These are phyloP conservation scores for Zhuqinia jingwanae DNA, from an alignment of 2,888 invertebrate genomes.

Conservation along the genomic window DNA sequence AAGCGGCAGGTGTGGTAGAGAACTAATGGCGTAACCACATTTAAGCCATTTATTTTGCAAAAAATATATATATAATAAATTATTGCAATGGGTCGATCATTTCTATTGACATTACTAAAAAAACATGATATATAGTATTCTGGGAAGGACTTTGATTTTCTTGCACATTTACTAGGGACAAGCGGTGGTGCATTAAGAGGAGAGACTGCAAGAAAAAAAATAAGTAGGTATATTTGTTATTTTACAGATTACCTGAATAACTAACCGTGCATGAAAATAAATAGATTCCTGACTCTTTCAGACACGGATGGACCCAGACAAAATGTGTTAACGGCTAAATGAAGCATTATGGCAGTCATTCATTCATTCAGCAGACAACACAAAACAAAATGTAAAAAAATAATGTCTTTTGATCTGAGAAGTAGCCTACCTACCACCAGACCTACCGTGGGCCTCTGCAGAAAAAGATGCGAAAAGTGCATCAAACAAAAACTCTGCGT, in stretches of 20 bases:
- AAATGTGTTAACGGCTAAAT: conserved; percentile 25
- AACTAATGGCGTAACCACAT: background rate
- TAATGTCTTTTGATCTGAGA: conserved; percentile 14
- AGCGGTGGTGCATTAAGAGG: no score
- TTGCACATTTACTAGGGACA: conserved; percentile 34
- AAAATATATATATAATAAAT: conserved; percentile 25
- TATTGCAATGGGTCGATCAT: conserved; percentile 9
- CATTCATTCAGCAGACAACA: no score
- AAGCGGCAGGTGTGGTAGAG: background rate
- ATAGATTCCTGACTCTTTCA: background rate
- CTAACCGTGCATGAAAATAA: conserved; percentile 53
- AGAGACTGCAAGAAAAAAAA: no score
- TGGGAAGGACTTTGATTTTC: no score
- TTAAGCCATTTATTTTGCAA: background rate
- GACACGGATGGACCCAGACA: conserved; percentile 16
- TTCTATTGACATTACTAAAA: conserved; percentile 24
- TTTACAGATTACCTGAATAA: conserved; percentile 7
- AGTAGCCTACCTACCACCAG: no score
- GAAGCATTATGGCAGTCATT: conserved; percentile 20
- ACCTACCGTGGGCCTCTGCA: no score
- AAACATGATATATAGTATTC: conserved; percentile 32
- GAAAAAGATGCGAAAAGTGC: conserved; percentile 37
- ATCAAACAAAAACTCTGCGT: conserved; percentile 19
- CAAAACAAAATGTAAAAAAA: background rate
- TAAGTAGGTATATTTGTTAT: conserved; percentile 36